These are phyloP conservation scores for Aspidiotus rigidus DNA, from an alignment of 2,888 invertebrate species.

Conservation along the genomic window DNA sequence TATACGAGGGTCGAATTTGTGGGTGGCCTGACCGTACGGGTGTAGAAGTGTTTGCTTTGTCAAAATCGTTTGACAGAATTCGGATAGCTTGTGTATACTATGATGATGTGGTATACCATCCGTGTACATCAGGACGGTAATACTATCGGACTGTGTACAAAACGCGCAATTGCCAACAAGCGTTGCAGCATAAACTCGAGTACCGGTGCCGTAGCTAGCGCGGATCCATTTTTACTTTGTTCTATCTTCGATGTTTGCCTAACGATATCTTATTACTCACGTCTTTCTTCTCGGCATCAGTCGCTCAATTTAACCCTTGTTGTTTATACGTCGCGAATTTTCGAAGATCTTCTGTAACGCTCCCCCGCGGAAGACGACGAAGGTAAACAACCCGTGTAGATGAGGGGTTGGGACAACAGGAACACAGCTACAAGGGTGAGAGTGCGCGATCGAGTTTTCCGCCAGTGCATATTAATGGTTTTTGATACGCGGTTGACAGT, in stretches of 20 bases:
- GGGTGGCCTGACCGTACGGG: conserved; percentile 11
- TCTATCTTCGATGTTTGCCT: not conserved
- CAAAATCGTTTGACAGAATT: conserved; percentile 19
- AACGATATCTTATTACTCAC: conserved; percentile 9
- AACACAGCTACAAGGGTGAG: too few relatives aligned
- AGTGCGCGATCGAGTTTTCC: too few relatives aligned
- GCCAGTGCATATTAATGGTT: too few relatives aligned
- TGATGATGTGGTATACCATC: not conserved
- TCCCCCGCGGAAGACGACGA: too few relatives aligned
- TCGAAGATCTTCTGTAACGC: too few relatives aligned
- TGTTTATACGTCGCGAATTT: too few relatives aligned
- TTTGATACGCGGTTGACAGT: too few relatives aligned
- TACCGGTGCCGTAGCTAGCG: too few relatives aligned
- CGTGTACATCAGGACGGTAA: not conserved
- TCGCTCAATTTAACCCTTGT: too few relatives aligned
- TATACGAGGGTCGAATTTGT: conserved; percentile 2
- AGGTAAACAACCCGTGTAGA: too few relatives aligned
- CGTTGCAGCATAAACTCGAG: too few relatives aligned
- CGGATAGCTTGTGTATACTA: conserved; percentile 7
- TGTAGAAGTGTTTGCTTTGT: conserved; percentile 17
- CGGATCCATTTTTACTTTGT: not conserved
- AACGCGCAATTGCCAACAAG: not conserved
- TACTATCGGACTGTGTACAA: not conserved
- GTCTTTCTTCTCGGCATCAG: not conserved
- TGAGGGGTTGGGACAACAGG: too few relatives aligned